Evolutionary conservation across 2,797 vertebrate species (phyloP), one percentile per base, ranked within the genome.

Genomic region (Peromyscus aztecus): DNA sequence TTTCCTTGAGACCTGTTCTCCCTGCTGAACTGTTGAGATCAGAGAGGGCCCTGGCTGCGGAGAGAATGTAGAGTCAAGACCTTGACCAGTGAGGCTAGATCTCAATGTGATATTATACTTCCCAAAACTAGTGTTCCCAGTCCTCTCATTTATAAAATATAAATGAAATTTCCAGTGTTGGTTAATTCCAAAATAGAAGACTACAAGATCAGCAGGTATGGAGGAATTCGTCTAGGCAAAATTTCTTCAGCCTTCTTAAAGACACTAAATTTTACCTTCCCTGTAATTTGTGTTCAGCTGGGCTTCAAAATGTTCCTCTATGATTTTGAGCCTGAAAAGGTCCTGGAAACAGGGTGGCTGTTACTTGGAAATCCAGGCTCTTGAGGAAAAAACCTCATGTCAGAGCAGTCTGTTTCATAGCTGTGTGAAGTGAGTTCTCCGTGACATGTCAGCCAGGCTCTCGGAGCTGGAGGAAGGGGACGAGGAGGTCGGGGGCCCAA

Each of bases 201-300:
- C 43, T 37, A 27, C 6, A 9, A 8, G 65, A 29, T 82, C 23
- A 10, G 71, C 69, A 55, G 24, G 5, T 24, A 4, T 2, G 14
- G 52, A 81, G 85, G 82, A 69, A 90, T 97, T 96, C 34, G 55
- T 97, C 86, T 12, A 43, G 89, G 91, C 94, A 96, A 92, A 94
- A 95, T 89, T 94, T 97, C 94, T 67, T 7, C 76, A 16, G 91
- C 81, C 73, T 94, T 98, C 97, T 96, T 97, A 94, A 97, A 90
- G 94, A 83, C 83, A 95, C 87, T 97, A 75, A 86, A 59, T 95
- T 98, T 97, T 96, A 14, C 89, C 95, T 97, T 31, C 55, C 63
- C 37, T 16, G 0, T 69, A n/a, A 73, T 17, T 77, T 89, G 55
- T 57, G 31, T 65, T 83, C 57, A 61, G 76, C n/a, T 29, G 65